phyloP scores from a whole-genome alignment of 2,888 invertebrate genomes.

The Patella caerulea region DNA sequence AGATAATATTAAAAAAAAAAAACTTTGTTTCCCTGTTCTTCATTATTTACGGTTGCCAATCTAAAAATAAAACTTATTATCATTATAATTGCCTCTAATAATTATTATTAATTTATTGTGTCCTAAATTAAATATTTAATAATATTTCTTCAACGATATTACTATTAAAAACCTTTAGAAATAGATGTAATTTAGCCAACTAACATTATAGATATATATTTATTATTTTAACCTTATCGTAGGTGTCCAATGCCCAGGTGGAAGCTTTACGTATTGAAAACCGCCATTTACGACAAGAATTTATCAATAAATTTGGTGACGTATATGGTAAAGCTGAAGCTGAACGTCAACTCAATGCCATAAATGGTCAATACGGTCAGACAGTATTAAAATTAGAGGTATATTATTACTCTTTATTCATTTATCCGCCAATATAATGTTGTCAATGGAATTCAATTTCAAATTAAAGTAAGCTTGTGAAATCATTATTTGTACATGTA shows the following conservation, averaged over 20 bases:
- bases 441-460: not conserved
- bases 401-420: conserved; percentile 14
- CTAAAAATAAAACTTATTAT: no score
- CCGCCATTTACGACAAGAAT: conserved; percentile 55
- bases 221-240: not conserved
- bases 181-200: no score
- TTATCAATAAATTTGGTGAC: conserved; percentile 34
- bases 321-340: conserved; percentile 44
- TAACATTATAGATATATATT: no score
- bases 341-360: conserved; percentile 49
- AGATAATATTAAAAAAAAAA: not conserved
- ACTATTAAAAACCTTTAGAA: no score
- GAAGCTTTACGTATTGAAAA: conserved; percentile 63
- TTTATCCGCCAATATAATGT: not conserved
- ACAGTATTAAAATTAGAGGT: conserved; percentile 58
- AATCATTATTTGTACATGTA: no score
- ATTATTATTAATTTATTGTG: no score
- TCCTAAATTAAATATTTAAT: no score
- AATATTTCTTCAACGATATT: no score
- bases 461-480: no score
- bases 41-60: no score
- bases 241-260: conserved; percentile 62
- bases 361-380: conserved; percentile 50
- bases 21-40: no score
- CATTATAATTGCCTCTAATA: no score